These are phyloP conservation scores for Hippocampus guttulatus DNA, from an alignment of 2,113 vertebrate species.

Conservation along the genomic window DNA sequence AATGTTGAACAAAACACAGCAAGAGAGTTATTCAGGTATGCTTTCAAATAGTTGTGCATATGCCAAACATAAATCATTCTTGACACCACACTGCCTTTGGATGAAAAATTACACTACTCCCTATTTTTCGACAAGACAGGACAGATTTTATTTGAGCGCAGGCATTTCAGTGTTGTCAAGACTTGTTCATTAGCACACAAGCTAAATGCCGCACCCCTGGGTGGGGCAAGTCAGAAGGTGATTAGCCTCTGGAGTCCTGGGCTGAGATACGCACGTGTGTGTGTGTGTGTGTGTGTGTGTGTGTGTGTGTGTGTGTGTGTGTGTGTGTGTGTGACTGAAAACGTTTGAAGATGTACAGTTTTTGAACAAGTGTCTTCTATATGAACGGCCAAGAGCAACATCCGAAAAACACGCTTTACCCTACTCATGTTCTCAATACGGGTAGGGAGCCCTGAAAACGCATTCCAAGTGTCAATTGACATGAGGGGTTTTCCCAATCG, in stretches of 20 bases:
- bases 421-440: conserved; percentile 3
- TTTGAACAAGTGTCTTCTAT: conserved; percentile 13
- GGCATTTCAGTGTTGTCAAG: conserved; percentile 41
- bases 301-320: background rate
- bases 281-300: background rate
- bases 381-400: background rate
- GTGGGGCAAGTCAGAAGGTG: conserved; percentile 37
- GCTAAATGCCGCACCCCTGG: conserved; percentile 25
- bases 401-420: conserved; percentile 3
- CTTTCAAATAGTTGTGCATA: background rate
- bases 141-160: background rate
- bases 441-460: background rate
- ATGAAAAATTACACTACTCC: background rate
- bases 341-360: conserved; percentile 11
- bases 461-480: background rate
- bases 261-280: conserved; percentile 9
- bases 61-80: background rate
- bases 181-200: conserved; percentile 56
- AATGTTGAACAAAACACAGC: conserved; percentile 39
- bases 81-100: background rate
- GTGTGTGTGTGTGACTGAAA: too few relatives aligned
- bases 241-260: conserved; percentile 13
- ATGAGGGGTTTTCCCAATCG: background rate
- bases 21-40: background rate
- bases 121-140: background rate